Conservation (phyloP, 1,140 invertebrate genomes). For the Gryon sp. region DNA sequence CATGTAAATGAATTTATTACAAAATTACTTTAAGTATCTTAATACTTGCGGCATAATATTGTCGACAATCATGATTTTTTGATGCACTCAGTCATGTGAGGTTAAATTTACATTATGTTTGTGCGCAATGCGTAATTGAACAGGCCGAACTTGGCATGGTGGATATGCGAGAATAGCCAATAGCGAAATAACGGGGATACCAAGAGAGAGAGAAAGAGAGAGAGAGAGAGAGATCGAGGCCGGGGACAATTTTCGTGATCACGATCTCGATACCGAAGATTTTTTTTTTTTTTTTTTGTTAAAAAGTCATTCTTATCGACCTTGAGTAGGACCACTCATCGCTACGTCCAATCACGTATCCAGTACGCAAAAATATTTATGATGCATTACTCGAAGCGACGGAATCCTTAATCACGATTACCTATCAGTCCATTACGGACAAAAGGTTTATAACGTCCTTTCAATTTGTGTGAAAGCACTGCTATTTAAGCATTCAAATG, state of each 20-base stretch:
- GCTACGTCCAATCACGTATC: constrained; percentile 37
- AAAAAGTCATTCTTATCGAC: constrained; percentile 50
- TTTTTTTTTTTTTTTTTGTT: constrained; percentile 34
- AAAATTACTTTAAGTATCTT: too few relatives aligned
- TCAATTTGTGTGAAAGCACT: constrained; percentile 11
- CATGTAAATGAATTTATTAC: too few relatives aligned
- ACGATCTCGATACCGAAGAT: constrained; percentile 42
- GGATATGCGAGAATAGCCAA: constrained; percentile 44
- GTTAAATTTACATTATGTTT: constrained; percentile 55
- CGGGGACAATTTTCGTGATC: constrained; percentile 30
- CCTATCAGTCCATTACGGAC: constrained; percentile 23
- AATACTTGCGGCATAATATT: too few relatives aligned
- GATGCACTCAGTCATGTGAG: constrained; percentile 18
- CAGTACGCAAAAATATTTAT: constrained; percentile 50
- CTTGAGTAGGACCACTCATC: constrained; percentile 27
- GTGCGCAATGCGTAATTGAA: constrained; percentile 44
- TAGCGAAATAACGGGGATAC: constrained; percentile 46
- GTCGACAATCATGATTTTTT: too few relatives aligned
- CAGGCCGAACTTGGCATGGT: constrained; percentile 26
- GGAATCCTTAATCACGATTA: constrained; percentile 36
- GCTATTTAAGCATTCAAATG: not conserved
- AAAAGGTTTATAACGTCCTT: constrained; percentile 10
- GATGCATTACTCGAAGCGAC: constrained; percentile 27
- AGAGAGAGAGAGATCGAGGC: constrained; percentile 7
- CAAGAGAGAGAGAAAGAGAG: not conserved